A percentile compares a stretch with the other conserved stretches of the same genome.
phyloP scores from a whole-genome alignment of 2,113 vertebrate genomes.

The Tupaia chinensis region DNA sequence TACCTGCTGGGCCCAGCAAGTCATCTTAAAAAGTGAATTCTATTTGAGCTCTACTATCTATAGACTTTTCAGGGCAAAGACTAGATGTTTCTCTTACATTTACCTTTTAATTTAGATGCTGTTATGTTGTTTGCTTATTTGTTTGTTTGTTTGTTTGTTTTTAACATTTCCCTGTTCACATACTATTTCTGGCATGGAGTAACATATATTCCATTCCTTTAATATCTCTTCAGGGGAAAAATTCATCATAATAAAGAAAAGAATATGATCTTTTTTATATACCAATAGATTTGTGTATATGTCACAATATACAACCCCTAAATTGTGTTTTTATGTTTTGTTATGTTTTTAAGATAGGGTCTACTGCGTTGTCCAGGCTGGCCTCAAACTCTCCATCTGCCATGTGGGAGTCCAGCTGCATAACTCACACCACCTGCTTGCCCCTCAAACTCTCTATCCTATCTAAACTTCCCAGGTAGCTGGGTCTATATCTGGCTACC shows the following conservation, averaged over 20 bases:
- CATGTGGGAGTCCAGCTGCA: too few species aligned
- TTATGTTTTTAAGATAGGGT: too few species aligned
- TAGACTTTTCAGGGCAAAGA: not conserved
- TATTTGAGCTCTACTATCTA: not conserved
- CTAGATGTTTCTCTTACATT: not conserved
- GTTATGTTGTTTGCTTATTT: too few species aligned
- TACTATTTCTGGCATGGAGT: not conserved
- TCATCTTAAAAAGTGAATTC: not conserved
- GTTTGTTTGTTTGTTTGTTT: not conserved
- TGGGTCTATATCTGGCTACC: too few species aligned
- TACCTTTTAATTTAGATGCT: not conserved
- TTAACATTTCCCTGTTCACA: not conserved
- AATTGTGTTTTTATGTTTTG: too few species aligned
- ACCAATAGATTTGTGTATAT: not conserved
- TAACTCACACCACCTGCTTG: too few species aligned
- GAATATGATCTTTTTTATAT: not conserved
- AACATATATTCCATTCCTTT: constrained; percentile 10
- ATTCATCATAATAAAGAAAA: not conserved
- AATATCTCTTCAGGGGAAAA: not conserved
- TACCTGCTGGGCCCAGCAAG: too few species aligned
- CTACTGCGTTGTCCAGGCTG: too few species aligned
- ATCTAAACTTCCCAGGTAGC: too few species aligned
- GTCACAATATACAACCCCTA: too few species aligned
- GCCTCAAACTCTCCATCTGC: too few species aligned
- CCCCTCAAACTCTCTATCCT: too few species aligned